phyloP scores from a whole-genome alignment of 2,888 invertebrate genomes.

The Agrilus biguttatus region DNA sequence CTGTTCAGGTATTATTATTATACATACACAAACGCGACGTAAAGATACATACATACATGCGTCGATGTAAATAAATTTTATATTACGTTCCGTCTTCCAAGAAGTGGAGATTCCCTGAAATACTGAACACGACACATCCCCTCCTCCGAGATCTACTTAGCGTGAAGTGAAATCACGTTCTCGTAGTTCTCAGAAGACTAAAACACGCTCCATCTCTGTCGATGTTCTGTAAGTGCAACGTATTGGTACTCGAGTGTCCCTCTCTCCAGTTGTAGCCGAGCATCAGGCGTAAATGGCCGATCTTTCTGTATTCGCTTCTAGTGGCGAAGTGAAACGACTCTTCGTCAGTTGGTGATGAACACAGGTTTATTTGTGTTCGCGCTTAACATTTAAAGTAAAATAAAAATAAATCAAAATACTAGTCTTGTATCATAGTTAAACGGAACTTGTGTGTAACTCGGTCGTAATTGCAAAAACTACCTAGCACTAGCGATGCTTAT shows the following conservation, averaged over 20 bases:
- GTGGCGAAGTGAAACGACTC: no score
- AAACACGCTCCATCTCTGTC: constrained; percentile 6
- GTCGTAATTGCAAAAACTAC: no score
- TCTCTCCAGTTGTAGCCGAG: constrained; percentile 8
- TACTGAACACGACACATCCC: constrained; percentile 16
- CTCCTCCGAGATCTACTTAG: constrained; percentile 16
- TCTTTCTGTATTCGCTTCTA: not conserved
- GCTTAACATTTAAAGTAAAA: no score
- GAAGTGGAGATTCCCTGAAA: constrained; percentile 30
- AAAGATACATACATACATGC: no score
- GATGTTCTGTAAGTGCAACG: constrained; percentile 5
- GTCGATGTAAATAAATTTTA: no score
- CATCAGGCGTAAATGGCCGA: constrained; percentile 11
- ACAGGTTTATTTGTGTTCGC: no score
- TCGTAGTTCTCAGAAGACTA: constrained; percentile 23
- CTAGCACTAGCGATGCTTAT: no score
- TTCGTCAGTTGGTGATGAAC: no score
- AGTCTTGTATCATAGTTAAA: no score
- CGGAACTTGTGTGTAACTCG: no score
- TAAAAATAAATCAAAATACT: no score
- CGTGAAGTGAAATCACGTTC: constrained; percentile 30
- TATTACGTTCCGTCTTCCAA: constrained; percentile 19
- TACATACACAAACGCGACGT: constrained; percentile 5
- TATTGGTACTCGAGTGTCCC: constrained; percentile 2
- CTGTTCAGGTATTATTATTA: constrained; percentile 4